Conservation (phyloP, 2,113 vertebrate species). For the Progne subis region DNA sequence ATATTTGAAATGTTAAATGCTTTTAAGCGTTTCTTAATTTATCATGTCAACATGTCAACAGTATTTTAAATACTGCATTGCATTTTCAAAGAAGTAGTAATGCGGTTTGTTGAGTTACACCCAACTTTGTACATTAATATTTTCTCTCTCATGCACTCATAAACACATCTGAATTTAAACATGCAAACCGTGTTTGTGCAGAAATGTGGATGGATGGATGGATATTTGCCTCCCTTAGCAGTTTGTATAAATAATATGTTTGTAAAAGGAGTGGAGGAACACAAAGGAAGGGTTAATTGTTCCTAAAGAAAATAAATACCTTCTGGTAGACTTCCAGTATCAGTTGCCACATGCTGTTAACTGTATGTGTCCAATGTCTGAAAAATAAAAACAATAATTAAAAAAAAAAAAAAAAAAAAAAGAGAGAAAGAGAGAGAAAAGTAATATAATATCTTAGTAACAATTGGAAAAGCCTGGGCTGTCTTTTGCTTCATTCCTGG, state of each 20-base stretch:
- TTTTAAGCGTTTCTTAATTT: conserved; percentile 18
- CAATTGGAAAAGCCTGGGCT: not conserved
- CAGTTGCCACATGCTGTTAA: not conserved
- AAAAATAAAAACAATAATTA: not conserved
- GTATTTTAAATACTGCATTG: not conserved
- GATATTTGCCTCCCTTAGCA: not conserved
- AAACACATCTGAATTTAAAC: conserved; percentile 18
- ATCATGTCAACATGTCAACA: conserved; percentile 14
- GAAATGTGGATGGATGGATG: not conserved
- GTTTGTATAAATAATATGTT: not conserved
- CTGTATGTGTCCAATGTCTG: not conserved
- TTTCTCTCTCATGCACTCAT: not conserved
- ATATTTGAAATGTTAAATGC: conserved; percentile 14
- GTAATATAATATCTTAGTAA: not conserved
- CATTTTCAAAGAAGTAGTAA: conserved; percentile 26
- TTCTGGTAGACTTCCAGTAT: not conserved
- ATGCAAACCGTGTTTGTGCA: not conserved
- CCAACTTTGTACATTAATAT: not conserved
- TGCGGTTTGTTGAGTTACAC: conserved; percentile 22
- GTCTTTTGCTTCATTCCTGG: not conserved
- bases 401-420: not conserved
- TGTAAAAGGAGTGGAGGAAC: not conserved
- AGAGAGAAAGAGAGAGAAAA: not conserved
- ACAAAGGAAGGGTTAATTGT: not conserved
- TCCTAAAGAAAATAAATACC: not conserved